Evolutionary conservation across 2,797 vertebrate genomes (phyloP).

Genomic region (Diceros bicornis): DNA sequence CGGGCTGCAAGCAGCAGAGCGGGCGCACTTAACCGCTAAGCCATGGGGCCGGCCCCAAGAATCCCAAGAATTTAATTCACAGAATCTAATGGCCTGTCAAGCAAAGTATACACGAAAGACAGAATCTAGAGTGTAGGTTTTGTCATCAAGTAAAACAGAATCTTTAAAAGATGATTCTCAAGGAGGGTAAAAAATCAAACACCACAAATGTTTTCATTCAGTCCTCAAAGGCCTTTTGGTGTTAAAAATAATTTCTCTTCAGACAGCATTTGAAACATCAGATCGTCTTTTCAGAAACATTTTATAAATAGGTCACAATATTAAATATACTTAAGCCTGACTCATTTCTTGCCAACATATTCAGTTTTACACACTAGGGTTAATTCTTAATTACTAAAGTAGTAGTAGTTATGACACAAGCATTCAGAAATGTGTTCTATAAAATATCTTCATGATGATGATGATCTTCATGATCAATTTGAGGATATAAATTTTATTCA

Average conservation of each 20-base stretch:
- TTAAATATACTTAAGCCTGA: neutral
- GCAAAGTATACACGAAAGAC: neutral
- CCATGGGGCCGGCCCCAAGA: neutral
- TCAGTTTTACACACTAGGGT: neutral
- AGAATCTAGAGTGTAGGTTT: neutral
- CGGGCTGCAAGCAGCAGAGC: no score
- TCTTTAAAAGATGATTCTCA: neutral
- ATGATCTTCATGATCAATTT: neutral
- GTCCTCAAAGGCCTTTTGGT: neutral
- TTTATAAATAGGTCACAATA: conserved; percentile 40
- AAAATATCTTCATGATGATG: conserved; percentile 32
- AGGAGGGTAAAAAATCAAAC: no score
- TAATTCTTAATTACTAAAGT: conserved; percentile 45
- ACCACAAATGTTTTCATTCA: conserved; percentile 30
- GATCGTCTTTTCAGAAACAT: conserved; percentile 36
- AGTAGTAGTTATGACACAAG: neutral
- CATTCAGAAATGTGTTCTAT: neutral
- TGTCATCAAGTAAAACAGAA: neutral
- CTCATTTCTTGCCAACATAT: neutral
- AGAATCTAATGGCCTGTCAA: neutral
- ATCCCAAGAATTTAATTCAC: conserved; percentile 41
- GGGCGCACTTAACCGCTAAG: no score
- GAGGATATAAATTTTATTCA: conserved; percentile 23
- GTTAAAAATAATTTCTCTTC: conserved; percentile 14
- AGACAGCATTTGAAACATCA: neutral